Conservation (phyloP, 1,140 invertebrate species). For the Trichonephila clavata region DNA sequence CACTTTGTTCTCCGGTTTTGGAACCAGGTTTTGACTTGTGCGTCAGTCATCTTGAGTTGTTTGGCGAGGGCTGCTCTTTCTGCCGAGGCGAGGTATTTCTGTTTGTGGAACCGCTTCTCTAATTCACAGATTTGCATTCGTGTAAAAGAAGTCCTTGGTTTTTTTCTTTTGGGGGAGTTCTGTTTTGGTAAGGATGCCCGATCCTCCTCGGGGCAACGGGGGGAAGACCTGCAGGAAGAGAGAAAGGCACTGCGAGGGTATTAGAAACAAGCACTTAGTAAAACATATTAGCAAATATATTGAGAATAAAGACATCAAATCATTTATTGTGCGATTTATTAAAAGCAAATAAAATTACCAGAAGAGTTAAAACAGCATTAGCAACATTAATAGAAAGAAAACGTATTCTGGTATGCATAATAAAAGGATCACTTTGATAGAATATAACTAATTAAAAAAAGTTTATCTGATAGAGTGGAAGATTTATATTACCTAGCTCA, state of each 20-base stretch:
- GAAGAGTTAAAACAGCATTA: no score
- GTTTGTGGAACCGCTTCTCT: constrained; percentile 98
- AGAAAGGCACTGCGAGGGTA: constrained; percentile 69
- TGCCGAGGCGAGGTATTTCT: constrained; percentile 98
- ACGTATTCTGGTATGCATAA: no score
- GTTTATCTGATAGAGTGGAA: no score
- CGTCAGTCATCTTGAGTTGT: constrained; percentile 98
- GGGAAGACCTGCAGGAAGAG: constrained; percentile 80
- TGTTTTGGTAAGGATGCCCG: constrained; percentile 98
- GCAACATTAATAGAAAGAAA: no score
- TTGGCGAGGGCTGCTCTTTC: constrained; percentile 96
- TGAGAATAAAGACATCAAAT: no score
- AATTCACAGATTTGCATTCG: constrained; percentile 89
- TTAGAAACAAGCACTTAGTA: not conserved
- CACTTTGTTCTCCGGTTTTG: constrained; percentile 98
- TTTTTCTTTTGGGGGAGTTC: constrained; percentile 99
- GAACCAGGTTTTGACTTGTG: constrained; percentile 99
- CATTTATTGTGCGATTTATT: no score
- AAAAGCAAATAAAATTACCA: no score
- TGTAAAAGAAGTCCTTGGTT: constrained; percentile 98
- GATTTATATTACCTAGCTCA: no score
- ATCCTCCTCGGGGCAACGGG: constrained; percentile 87
- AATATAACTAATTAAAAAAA: no score
- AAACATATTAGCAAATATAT: no score
- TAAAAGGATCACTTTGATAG: no score